These are phyloP conservation scores for Trissolcus japonicus DNA, from an alignment of 2,888 invertebrate species.

Conservation along the genomic window DNA sequence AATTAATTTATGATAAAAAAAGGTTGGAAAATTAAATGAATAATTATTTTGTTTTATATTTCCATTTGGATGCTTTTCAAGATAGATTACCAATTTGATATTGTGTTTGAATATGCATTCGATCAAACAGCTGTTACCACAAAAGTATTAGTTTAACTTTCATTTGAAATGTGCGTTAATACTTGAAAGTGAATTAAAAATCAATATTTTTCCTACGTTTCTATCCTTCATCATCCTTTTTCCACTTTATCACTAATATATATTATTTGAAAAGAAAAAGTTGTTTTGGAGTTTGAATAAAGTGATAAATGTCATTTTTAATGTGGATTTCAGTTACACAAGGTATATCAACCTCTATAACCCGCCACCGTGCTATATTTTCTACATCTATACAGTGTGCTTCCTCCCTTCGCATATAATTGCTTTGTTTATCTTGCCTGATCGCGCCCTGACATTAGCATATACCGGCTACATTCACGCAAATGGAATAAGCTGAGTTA, in stretches of 20 bases:
- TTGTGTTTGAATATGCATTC: conserved; percentile 26
- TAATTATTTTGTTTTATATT: conserved; percentile 1
- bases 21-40: neutral
- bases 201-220: too few species aligned
- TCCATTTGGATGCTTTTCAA: conserved; percentile 8
- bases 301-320: neutral
- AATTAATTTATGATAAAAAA: too few species aligned
- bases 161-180: conserved; percentile 50
- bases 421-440: conserved; percentile 75
- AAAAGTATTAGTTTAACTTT: conserved; percentile 48
- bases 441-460: conserved; percentile 71
- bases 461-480: conserved; percentile 62
- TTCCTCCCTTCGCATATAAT: conserved; percentile 72
- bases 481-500: conserved; percentile 40
- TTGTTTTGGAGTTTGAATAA: neutral
- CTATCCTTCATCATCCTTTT: neutral
- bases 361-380: neutral
- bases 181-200: conserved; percentile 12
- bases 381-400: conserved; percentile 27
- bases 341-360: too few species aligned
- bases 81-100: neutral
- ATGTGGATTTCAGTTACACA: neutral
- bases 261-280: neutral
- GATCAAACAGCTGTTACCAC: conserved; percentile 55
- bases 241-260: neutral